Base-by-base conservation (phyloP, 2,888 invertebrate genomes). In the Melieria picta region DNA sequence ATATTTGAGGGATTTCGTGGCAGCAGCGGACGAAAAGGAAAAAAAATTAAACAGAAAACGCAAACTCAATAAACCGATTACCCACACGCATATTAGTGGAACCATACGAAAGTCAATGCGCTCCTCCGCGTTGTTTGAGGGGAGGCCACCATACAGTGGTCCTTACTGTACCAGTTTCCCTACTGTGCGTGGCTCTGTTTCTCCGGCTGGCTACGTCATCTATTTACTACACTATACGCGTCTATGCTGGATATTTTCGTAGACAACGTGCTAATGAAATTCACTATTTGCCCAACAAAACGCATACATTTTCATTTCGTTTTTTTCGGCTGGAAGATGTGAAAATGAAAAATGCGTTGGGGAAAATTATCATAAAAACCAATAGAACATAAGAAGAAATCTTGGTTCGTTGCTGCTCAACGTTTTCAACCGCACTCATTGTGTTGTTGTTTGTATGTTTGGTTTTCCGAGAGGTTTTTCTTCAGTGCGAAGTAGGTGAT, bases 321-420 rank as follows among this genome's bases (percentile, higher is more conserved):
- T 66, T 7, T 30, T 42, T 16, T 43, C 42, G n/a, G 42, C n/a
- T 48, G 58, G 60, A 52, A 60, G 61, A 67, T 60, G 50, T 16
- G 43, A 30, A 30, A 30, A 30, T 30, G 30, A 30, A 60, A 60
- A 67, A 67, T n/a, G 46, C 50, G 52, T 67, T 67, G 50, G 45
- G 30, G 48, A 67, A 61, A 61, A 67, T 67, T 67, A 67, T 67
- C 60, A 67, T 61, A 58, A 66, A 66, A 66, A 9, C 45, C 11
- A 48, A 11, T 50, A 42, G 47, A 30, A 30, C 30, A 13, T n/a
- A n/a, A 43, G 16, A 43, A 43, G 58, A 60, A 61, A 61, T n/a
- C 3, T 60, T 43, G 7, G 10, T 13, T 56, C 52, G 58, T 67
- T 48, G 60, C 50, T 60, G 42, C n/a, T 66, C 10, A 30, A n/a